Evolutionary conservation across 2,797 vertebrate species (phyloP), one percentile per base, ranked within the genome.

Genomic region (Ctenochaetus hawaiiensis): DNA sequence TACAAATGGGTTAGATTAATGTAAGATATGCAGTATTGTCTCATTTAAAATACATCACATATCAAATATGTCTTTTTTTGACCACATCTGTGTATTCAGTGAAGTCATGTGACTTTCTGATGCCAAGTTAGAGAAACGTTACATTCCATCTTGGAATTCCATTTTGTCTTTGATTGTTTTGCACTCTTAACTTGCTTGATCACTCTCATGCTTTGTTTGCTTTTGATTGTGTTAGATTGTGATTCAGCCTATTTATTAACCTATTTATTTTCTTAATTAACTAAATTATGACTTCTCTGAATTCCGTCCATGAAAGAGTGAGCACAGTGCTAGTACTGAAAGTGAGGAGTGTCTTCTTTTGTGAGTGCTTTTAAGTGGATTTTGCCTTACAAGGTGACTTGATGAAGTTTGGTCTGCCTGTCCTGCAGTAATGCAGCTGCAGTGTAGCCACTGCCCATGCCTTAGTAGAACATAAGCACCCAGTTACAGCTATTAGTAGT

Each of bases 221-320:
- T 67, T 65, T 37, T 8, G 3, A 12, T 3, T 39, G 18, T 44
- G 16, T 66, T 54, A 23, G 4, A 51, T 48, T 73, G 43, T 75
- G 51, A 66, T 56, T 85, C 0, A 3, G 45, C 37, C 12, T 88
- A 84, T 85, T 88, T 87, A 86, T 86, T 54, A 64, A 78, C 8
- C 47, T 81, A 74, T 82, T 86, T 89, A 83, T 87, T 80, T 84
- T 34, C 51, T 63, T 53, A 34, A 65, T 54, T 76, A 30, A 4
- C 39, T 56, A 44, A 61, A 66, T 56, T 8, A 56, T 63, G 51
- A 26, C 26, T 30, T 67, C n/a, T 70, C 9, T 74, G n/a, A 59
- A 13, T 26, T 52, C 14, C 18, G 37, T 69, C 49, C 23, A 2
- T 62, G 0, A 59, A 63, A 23, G 47, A 45, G 34, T 16, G 17